Percentiles rank a stretch among this genome's conserved stretches.
Evolutionary conservation across 2,113 vertebrate species (phyloP).

Genomic region (Zootoca vivipara): DNA sequence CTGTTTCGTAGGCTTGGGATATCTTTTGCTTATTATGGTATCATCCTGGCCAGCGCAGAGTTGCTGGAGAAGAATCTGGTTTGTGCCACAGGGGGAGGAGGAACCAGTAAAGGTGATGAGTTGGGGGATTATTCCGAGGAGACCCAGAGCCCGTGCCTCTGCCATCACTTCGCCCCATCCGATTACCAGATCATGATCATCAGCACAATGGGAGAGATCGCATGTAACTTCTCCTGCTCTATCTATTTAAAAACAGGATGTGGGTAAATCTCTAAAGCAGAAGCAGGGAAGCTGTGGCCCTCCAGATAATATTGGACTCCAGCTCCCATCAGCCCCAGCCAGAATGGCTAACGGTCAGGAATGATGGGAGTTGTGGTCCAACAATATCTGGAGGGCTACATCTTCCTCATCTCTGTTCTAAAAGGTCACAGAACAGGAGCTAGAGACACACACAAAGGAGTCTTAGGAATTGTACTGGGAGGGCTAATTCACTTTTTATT

Average conservation of each 20-base stretch:
- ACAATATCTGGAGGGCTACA: no score
- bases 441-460: background rate
- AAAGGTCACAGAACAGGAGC: background rate
- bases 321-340: no score
- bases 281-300: no score
- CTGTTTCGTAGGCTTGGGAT: conserved; percentile 86
- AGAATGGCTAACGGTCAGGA: no score
- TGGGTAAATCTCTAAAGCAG: no score
- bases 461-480: background rate
- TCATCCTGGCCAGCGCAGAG: conserved; percentile 90
- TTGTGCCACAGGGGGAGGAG: conserved; percentile 69
- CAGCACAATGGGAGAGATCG: conserved; percentile 89
- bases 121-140: conserved; percentile 58
- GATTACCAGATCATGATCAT: conserved; percentile 92
- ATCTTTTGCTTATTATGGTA: conserved; percentile 90
- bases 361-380: no score
- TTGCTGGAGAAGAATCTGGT: conserved; percentile 87
- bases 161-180: conserved; percentile 76
- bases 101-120: background rate
- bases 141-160: conserved; percentile 80
- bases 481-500: background rate
- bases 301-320: no score
- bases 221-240: conserved; percentile 71
- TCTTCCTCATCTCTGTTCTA: no score
- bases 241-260: background rate